Evolutionary conservation across 2,797 vertebrate species (phyloP).

Genomic region (Staurois parvus): DNA sequence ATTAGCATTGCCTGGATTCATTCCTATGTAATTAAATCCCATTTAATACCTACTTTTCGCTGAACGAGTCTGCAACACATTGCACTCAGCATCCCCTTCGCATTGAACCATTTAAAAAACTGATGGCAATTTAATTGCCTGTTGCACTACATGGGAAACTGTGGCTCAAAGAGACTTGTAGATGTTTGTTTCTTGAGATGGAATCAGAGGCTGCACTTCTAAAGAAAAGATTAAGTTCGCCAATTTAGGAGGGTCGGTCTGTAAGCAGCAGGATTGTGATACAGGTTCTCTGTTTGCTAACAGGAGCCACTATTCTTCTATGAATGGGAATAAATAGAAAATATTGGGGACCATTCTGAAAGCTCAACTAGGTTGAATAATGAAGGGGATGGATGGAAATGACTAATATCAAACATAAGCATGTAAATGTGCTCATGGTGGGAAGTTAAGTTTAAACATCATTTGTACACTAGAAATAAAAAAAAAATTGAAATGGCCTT

Average conservation of each 20-base stretch:
- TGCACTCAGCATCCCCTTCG: constrained; percentile 44
- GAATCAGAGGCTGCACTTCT: constrained; percentile 42
- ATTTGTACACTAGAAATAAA: neutral
- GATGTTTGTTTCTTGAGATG: constrained; percentile 53
- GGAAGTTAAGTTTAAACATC: neutral
- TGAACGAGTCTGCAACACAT: constrained; percentile 39
- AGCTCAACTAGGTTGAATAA: neutral
- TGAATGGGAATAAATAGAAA: constrained; percentile 28
- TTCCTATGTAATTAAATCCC: constrained; percentile 48
- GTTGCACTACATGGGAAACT: constrained; percentile 49
- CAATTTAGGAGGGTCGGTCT: constrained; percentile 46
- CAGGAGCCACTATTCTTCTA: constrained; percentile 25
- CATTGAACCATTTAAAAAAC: constrained; percentile 50
- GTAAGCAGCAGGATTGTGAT: constrained; percentile 24
- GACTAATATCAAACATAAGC: neutral
- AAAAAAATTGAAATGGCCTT: neutral
- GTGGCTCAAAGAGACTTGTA: constrained; percentile 46
- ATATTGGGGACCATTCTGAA: constrained; percentile 46
- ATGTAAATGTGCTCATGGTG: neutral
- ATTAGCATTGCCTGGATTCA: constrained; percentile 48
- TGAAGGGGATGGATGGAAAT: neutral
- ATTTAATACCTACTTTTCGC: constrained; percentile 44
- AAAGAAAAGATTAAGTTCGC: constrained; percentile 56
- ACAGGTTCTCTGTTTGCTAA: constrained; percentile 48
- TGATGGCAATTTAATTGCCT: constrained; percentile 55